Evolutionary conservation across 2,888 invertebrate genomes (phyloP), one percentile per base, ranked within the genome.

Genomic region (Colostygia pectinataria): DNA sequence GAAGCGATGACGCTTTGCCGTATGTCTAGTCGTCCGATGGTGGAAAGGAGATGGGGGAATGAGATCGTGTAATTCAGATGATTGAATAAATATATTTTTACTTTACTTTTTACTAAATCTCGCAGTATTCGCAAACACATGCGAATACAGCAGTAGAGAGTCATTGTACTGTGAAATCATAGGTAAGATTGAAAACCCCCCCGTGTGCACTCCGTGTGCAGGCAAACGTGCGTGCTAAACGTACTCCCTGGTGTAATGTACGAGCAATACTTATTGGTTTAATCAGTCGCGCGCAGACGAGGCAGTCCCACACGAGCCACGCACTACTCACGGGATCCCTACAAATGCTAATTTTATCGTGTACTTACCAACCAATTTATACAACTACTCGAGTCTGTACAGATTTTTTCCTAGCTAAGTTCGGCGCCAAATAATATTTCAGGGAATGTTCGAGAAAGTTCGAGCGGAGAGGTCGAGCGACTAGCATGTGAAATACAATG

Each of bases 181-280:
- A n/a, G n/a, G n/a, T 13, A 2, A n/a, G 23, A 32, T 13, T 3
- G 9, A 29, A 32, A 31, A 37, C 1, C n/a, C 7, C 43, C 54
- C 61, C 64, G 75, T 78, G 74, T 76, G 64, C 12, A 20, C 20
- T 0, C 34, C n/a, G 15, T 9, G 1, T 38, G 34, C 45, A 52
- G 45, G 24, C 55, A 49, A 28, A 42, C 64, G 65, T 58, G 67
- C 64, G 68, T 61, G 55, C 59, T 34, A 46, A 46, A 48, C 54
- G 54, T 50, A 56, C 49, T 55, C 57, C 55, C 33, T 55, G 49
- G 47, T 45, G 63, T 68, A 66, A 66, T 57, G 59, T 65, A 63
- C 67, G 67, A 62, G 59, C 61, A 53, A 61, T 61, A 59, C 61
- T 66, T 61, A 66, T 65, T 63, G 63, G 63, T 69, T 69, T 64